Conservation (phyloP, 2,888 invertebrate species). For the Drosophila heteroneura region DNA sequence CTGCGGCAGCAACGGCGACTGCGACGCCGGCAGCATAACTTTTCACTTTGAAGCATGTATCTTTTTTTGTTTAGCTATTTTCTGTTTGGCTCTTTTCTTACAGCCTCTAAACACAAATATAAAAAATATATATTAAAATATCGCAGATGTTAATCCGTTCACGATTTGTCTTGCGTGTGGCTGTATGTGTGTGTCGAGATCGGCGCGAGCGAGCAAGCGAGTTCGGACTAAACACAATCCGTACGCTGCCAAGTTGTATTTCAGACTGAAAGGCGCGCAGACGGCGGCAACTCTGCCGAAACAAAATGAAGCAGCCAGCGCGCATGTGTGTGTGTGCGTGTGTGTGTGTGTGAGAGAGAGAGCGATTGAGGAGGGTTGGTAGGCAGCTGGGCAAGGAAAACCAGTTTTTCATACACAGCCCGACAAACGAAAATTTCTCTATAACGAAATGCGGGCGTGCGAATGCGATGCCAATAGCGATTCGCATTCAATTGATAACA, state of each 20-base stretch:
- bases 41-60: constrained; percentile 62
- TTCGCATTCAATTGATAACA: neutral
- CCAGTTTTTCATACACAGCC: constrained; percentile 59
- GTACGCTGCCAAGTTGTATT: constrained; percentile 67
- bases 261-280: constrained; percentile 65
- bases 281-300: constrained; percentile 70
- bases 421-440: constrained; percentile 63
- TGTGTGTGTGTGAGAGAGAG: constrained; percentile 9
- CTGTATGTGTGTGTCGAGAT: constrained; percentile 39
- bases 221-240: constrained; percentile 37
- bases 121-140: constrained; percentile 32
- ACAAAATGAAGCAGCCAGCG: constrained; percentile 69
- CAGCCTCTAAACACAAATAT: constrained; percentile 20
- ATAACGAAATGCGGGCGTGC: constrained; percentile 60
- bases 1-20: constrained; percentile 47
- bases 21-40: constrained; percentile 64
- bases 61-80: constrained; percentile 30
- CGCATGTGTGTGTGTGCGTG: constrained; percentile 53
- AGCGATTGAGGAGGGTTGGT: constrained; percentile 34
- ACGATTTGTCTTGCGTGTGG: constrained; percentile 29
- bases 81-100: constrained; percentile 14
- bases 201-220: constrained; percentile 39
- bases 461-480: constrained; percentile 47
- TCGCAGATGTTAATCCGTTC: constrained; percentile 40
- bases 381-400: constrained; percentile 64